Percentiles rank a stretch among this genome's conserved stretches.
Evolutionary conservation across 37 sponge, comb jelly and placozoan genomes (phyloP).

Genomic region (Bolinopsis microptera): DNA sequence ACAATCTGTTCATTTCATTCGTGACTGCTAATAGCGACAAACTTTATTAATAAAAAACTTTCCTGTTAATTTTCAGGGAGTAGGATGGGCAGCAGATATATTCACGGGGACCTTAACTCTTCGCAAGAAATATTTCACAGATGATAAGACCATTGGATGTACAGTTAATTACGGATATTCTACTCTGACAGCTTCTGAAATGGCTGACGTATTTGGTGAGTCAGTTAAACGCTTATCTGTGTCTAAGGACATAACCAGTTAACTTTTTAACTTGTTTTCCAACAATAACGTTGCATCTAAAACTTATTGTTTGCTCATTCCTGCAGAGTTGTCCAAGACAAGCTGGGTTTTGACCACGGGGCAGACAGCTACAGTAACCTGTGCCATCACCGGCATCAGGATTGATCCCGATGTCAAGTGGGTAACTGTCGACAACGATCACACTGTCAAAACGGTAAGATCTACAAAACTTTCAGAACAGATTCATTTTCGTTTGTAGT

Average conservation of each 20-base stretch:
- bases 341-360: background rate
- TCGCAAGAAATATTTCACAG: background rate
- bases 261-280: too few relatives aligned
- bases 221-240: too few relatives aligned
- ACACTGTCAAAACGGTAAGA: background rate
- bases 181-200: background rate
- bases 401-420: background rate
- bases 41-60: too few relatives aligned
- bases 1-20: too few relatives aligned
- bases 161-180: background rate
- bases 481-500: too few relatives aligned
- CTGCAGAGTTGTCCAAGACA: constrained; percentile 18
- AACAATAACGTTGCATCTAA: too few relatives aligned
- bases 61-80: too few relatives aligned
- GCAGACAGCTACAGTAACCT: background rate
- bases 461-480: too few relatives aligned
- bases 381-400: background rate
- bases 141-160: background rate
- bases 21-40: too few relatives aligned
- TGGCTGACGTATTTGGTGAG: background rate
- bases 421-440: background rate
- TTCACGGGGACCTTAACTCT: background rate
- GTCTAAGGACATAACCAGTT: too few relatives aligned
- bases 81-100: background rate
- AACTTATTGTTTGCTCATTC: too few relatives aligned